Conservation (phyloP, 2,888 invertebrate species). For the Lepidonotus clava region DNA sequence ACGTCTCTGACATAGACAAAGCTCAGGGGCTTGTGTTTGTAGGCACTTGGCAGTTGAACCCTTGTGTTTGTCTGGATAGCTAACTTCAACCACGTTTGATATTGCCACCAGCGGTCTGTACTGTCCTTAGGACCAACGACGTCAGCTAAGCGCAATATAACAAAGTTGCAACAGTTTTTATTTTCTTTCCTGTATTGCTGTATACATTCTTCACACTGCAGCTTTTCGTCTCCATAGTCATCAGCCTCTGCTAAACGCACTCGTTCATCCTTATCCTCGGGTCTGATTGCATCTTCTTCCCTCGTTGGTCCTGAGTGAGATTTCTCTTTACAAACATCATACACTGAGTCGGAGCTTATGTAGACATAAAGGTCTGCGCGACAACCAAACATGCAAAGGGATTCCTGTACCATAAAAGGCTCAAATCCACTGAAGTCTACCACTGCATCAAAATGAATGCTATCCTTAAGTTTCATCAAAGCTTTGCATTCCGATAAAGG, state of each 20-base stretch:
- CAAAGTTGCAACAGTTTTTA: slow-evolving; percentile 71
- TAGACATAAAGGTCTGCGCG: slow-evolving; percentile 79
- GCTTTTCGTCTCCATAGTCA: slow-evolving; percentile 80
- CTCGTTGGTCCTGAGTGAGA: slow-evolving; percentile 65
- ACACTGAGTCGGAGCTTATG: slow-evolving; percentile 81
- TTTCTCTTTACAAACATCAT: slow-evolving; percentile 75
- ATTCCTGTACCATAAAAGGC: slow-evolving; percentile 75
- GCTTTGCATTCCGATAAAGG: slow-evolving; percentile 67
- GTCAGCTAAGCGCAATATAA: slow-evolving; percentile 80
- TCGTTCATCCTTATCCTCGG: slow-evolving; percentile 69
- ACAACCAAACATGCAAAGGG: slow-evolving; percentile 73
- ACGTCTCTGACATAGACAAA: slow-evolving; percentile 80
- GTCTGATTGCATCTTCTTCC: slow-evolving; percentile 80
- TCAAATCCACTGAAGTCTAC: slow-evolving; percentile 81
- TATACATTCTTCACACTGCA: slow-evolving; percentile 80
- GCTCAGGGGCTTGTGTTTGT: slow-evolving; percentile 74
- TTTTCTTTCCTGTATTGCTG: slow-evolving; percentile 65
- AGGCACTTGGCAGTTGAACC: slow-evolving; percentile 72
- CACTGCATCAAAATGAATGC: slow-evolving; percentile 77
- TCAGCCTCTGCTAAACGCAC: slow-evolving; percentile 73
- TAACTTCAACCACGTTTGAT: slow-evolving; percentile 80
- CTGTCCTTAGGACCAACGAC: slow-evolving; percentile 81
- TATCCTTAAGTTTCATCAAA: slow-evolving; percentile 65
- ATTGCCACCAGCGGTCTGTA: slow-evolving; percentile 81
- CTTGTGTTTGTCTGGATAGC: slow-evolving; percentile 69